These are phyloP conservation scores for Paracyclopina nana DNA, from an alignment of 1,140 invertebrate genomes.

Conservation along the genomic window DNA sequence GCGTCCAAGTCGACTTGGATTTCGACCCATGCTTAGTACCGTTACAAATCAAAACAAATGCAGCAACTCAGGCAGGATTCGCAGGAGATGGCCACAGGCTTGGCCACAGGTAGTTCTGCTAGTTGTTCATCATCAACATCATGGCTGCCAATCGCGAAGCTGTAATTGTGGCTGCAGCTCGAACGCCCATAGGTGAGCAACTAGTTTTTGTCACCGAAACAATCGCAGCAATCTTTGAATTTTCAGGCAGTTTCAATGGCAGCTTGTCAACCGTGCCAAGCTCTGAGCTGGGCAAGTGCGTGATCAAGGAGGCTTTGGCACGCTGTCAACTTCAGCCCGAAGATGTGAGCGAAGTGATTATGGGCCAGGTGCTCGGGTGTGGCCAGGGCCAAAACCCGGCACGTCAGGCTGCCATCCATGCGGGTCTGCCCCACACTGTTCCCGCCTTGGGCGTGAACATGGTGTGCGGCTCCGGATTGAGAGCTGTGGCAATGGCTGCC, in stretches of 20 bases:
- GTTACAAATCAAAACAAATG: no score
- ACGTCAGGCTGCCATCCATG: slow-evolving; percentile 51
- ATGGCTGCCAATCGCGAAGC: no score
- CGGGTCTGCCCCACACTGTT: slow-evolving; percentile 47
- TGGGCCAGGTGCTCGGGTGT: slow-evolving; percentile 57
- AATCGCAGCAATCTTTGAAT: neutral
- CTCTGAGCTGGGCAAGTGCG: slow-evolving; percentile 48
- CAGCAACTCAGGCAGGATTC: no score
- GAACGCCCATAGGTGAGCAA: slow-evolving; percentile 41
- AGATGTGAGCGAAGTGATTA: slow-evolving; percentile 60
- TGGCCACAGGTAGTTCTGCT: no score
- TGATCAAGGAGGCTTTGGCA: slow-evolving; percentile 46
- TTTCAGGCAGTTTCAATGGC: slow-evolving; percentile 46
- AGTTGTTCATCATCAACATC: no score
- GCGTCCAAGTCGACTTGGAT: no score
- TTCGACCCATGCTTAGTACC: no score
- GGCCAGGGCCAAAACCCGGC: slow-evolving; percentile 68
- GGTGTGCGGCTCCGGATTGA: slow-evolving; percentile 67
- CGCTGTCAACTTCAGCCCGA: slow-evolving; percentile 36
- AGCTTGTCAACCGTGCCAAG: slow-evolving; percentile 42
- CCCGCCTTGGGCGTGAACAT: slow-evolving; percentile 59
- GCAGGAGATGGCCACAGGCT: no score
- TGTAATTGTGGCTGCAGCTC: slow-evolving; percentile 40
- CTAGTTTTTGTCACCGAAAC: slow-evolving; percentile 10
- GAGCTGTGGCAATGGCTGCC: slow-evolving; percentile 43